Base-by-base conservation (phyloP, 23 tunicate species). In the Halocynthia aurantium region DNA sequence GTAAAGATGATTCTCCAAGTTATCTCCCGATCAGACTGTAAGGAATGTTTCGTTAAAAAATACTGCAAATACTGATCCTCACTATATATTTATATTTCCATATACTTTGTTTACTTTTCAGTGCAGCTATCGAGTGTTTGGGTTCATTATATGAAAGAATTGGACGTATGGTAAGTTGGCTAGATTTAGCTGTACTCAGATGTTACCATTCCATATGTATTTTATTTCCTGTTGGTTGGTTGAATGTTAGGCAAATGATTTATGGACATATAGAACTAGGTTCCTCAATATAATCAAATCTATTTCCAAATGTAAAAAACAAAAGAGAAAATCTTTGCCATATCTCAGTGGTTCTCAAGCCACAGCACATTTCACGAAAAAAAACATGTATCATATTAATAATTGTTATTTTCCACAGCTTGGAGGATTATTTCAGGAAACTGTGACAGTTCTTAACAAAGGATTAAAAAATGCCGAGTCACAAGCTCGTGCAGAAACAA, bases 381-480 rank as follows among this genome's bases (percentile, higher is more conserved):
- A 31, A 31, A 31, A 31, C 44, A 1, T 31, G 4, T 31, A 31
- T 31, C 44, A 31, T 31, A 31, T 31, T 31, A 31, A 31, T 31
- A 4, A 4, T 31, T 4, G 44, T 31, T 31, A 31, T 31, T 31
- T 31, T 31, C 44, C 44, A 31, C 62, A 91, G 98, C 81, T 92
- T 57, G 98, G 98, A 10, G 98, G 88, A 20, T 65, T 86, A 17
- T 82, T 86, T 51, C 84, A 86, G 8, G 92, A 86, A 51, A 86
- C 98, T n/a, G 88, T 92, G 6, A 87, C 79, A 61, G 79, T 92
- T 18, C 81, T 92, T n/a, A 76, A 86, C 7, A 77, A 83, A 82
- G 91, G 91, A 10, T 68, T 92, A 71, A 86, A 86, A 82, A 92
- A 92, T 80, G 98, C 98, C 62, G 98, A 92, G 84, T 92, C 98